These are phyloP conservation scores for Spodoptera picta DNA, from an alignment of 2,888 invertebrate genomes.

Conservation along the genomic window DNA sequence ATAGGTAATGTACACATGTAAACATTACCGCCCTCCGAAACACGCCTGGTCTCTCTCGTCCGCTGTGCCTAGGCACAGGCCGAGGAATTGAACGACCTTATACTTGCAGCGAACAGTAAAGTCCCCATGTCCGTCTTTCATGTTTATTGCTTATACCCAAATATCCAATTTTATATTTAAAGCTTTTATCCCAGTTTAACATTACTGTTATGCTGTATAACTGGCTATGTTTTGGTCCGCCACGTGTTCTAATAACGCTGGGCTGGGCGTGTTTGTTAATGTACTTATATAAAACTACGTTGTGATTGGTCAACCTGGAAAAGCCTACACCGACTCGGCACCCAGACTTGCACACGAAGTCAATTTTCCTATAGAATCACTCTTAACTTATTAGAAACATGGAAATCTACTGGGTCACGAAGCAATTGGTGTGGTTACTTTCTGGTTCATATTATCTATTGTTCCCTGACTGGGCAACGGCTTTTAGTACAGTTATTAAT, in stretches of 20 bases:
- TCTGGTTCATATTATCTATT: conserved; percentile 2
- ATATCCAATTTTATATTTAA: conserved; percentile 3
- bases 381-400: too few species aligned
- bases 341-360: conserved; percentile 7
- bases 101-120: conserved; percentile 6
- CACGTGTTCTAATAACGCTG: background rate
- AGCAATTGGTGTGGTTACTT: conserved; percentile 12
- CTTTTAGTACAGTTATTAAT: conserved; percentile 22
- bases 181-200: conserved; percentile 6
- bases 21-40: background rate
- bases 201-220: conserved; percentile 19
- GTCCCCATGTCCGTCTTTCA: too few species aligned
- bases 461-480: conserved; percentile 8
- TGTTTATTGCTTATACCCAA: too few species aligned
- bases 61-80: background rate
- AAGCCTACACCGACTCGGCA: conserved; percentile 6
- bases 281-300: background rate
- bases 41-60: background rate
- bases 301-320: conserved; percentile 22
- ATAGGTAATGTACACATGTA: conserved; percentile 21
- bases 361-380: background rate
- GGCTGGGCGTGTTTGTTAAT: conserved; percentile 1
- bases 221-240: background rate
- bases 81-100: background rate
- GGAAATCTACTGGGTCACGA: conserved; percentile 1